Evolutionary conservation across 2,888 invertebrate species (phyloP).

Genomic region (Pachliopta kotzebuea): DNA sequence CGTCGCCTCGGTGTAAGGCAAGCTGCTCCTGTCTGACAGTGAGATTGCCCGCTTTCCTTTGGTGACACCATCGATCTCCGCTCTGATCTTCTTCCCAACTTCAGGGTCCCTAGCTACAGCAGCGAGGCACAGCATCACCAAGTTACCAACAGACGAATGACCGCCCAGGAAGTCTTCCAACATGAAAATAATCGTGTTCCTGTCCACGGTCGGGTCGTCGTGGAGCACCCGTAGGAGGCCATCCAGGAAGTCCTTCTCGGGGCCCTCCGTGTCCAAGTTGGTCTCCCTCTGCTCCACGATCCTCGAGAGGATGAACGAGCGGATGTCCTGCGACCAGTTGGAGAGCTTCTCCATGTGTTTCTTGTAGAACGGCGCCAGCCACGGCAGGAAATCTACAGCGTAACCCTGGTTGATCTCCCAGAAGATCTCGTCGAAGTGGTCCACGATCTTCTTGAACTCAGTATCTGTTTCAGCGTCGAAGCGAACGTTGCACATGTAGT

Average conservation of each 20-base stretch:
- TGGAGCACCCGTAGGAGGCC: constrained; percentile 86
- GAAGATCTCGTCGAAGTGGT: constrained; percentile 91
- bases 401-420: constrained; percentile 96
- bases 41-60: constrained; percentile 79
- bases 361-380: constrained; percentile 87
- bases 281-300: constrained; percentile 83
- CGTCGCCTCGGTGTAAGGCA: constrained; percentile 91
- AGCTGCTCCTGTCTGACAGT: constrained; percentile 82
- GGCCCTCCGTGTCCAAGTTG: constrained; percentile 79
- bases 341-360: constrained; percentile 84
- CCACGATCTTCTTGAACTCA: constrained; percentile 84
- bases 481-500: constrained; percentile 92
- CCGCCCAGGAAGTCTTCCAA: constrained; percentile 94
- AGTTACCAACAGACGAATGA: constrained; percentile 92
- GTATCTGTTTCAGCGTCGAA: constrained; percentile 84
- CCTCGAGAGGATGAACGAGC: constrained; percentile 86
- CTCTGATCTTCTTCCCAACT: constrained; percentile 82
- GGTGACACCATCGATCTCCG: constrained; percentile 84
- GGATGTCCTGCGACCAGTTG: constrained; percentile 85
- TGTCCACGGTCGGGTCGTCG: constrained; percentile 84
- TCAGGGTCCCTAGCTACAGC: constrained; percentile 84
- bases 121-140: constrained; percentile 88
- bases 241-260: constrained; percentile 89
- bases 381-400: constrained; percentile 92
- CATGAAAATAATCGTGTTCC: constrained; percentile 90